Base-by-base conservation (phyloP, 2,113 vertebrate species). In the Chloropsis hardwickii region DNA sequence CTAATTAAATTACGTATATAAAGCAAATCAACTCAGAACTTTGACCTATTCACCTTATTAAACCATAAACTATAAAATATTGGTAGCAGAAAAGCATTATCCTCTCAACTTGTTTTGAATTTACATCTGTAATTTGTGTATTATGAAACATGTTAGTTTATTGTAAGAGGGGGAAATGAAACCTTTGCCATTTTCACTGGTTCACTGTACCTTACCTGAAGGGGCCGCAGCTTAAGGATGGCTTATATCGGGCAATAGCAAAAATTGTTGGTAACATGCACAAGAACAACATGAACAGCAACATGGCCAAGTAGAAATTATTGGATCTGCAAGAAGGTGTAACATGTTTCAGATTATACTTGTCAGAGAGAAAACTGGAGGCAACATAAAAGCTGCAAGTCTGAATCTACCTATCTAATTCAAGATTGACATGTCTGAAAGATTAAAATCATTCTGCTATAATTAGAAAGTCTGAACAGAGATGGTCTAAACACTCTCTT, bases 211-310 rank as follows among this genome's bases (percentile, higher is more conserved):
- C 97, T 97, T 94, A 99, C 99, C 99, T 99, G 97, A 99, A 99
- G 4, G 99, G 99, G 40, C 99, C 99, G 3, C 99, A 99, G 92
- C 97, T 98, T 61, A 97, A 97, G 8, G 99, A 99, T 1, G 99
- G 99, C 78, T 98, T 98, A 47, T 99, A 99, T 58, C 98, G 97
- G 31, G 98, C 99, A 7, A 99, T 99, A 17, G 99, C 98, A 74
- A 99, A 99, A 91, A 99, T 97, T 17, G 99, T 99, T 35, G 99
- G 99, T 54, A 99, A 97, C 99, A 99, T 99, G 94, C 99, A 99
- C 37, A 99, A 96, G 81, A 99, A 99, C 9, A 99, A 96, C 99
- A 99, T 99, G 82, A 99, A 99, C 10, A 99, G 97, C 37, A 99
- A 95, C 99, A 99, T 99, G 5, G 99, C 98, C 97, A 99, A 88